Base-by-base conservation (phyloP, 2,888 invertebrate species). In the Ctena decussata region DNA sequence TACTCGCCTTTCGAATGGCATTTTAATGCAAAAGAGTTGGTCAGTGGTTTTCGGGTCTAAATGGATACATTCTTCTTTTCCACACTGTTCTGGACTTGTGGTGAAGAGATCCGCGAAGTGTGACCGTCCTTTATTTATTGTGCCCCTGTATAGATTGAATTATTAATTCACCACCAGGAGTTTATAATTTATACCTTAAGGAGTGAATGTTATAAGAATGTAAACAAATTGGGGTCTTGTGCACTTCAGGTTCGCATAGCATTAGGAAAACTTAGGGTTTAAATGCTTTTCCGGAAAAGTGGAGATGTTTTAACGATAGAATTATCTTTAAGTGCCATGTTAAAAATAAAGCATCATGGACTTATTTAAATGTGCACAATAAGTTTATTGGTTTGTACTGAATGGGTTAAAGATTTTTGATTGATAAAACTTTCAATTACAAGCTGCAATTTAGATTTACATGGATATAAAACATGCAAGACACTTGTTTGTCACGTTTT, bases 141-240 rank as follows among this genome's bases (percentile, higher is more conserved):
- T 41, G 15, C 41, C 15, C 41, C 8, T 41, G 41, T 41, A 18
- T 53, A n/a, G 12, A 18, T 11, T 53, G 53, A 53, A 15, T 53
- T 53, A 53, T 53, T 65, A 35, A 65, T 65, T 65, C 35, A 35
- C 65, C 65, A 65, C 65, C 65, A 8, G 65, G 65, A 65, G 65
- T 65, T 65, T 65, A 35, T 35, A 65, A 65, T 65, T 35, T 65
- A 65, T 65, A 2, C 35, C 32, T 18, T 21, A 21, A 65, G 65
- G 65, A 65, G 65, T 65, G 65, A 35, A 35, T 12, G 35, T 21
- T 65, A 65, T 32, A 35, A 65, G 21, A 35, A 8, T 6, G 24
- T 65, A 65, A 65, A 65, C 65, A 65, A 57, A 32, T 65, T 65
- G 65, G 12, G 8, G 35, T 65, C 24, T n/a, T 5, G 32, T 35